Base-by-base conservation (phyloP, 2,888 invertebrate genomes). In the Epinotia ramella region DNA sequence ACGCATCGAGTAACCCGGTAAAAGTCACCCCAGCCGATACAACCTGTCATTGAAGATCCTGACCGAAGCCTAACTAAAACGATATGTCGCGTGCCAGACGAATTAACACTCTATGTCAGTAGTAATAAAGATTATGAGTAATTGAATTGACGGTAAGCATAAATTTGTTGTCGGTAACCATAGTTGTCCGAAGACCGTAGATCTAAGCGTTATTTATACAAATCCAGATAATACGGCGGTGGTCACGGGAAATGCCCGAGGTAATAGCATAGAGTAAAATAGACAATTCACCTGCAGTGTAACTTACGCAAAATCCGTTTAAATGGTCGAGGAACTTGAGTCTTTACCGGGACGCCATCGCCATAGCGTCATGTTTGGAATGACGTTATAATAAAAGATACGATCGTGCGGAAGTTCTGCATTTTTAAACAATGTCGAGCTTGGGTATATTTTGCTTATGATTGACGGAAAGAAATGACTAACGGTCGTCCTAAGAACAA, bases 211-310 rank as follows among this genome's bases (percentile, higher is more conserved):
- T 18, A 40, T 53, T 70, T 70, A 53, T 63, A 33, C 62, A 62
- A 62, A 64, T 63, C 18, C 56, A 40, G 67, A 73, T 62, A 74
- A 70, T 70, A 65, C 49, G 63, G 40, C 53, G n/a, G 63, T 70
- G 69, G 74, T 74, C 74, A 74, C 74, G 74, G 74, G 74, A 74
- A 74, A 74, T 65, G 69, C 69, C 49, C 64, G 49, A 20, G 68
- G 46, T 74, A 74, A 74, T 74, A 63, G 69, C 72, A 64, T 13
- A 73, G 59, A 73, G 57, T 13, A 73, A 46, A 73, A 64, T 13
- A 65, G 59, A 73, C 28, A 11, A 65, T 63, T 44, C 67, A 67
- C 67, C 56, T 20, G n/a, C 9, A 56, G 20, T 18, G 28, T 67
- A 18, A 40, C 33, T 56, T 67, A 20, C 12, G 20, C 18, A 9